Evolutionary conservation across 2,797 vertebrate species (phyloP).

Genomic region (Pelodytes ibericus): DNA sequence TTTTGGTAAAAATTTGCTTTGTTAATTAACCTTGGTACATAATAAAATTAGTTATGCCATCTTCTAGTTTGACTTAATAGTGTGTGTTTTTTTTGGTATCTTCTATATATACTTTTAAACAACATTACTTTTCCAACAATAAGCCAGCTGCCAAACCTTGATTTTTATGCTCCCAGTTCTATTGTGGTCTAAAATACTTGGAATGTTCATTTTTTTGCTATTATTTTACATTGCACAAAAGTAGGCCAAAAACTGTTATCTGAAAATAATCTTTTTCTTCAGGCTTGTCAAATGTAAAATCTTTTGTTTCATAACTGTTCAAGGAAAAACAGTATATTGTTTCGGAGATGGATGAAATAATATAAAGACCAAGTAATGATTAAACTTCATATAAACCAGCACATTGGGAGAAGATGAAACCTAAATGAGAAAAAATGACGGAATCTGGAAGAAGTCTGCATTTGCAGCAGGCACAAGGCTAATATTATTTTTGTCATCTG

Average conservation of each 20-base stretch:
- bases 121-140: slow-evolving; percentile 30
- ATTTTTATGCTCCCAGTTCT: slow-evolving; percentile 40
- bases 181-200: slow-evolving; percentile 36
- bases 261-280: not conserved
- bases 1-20: slow-evolving; percentile 49
- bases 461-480: no score
- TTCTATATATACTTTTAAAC: slow-evolving; percentile 44
- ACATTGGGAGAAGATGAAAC: no score
- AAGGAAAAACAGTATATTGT: no score
- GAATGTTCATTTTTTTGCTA: slow-evolving; percentile 29
- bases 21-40: slow-evolving; percentile 50
- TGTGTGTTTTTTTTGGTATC: slow-evolving; percentile 5
- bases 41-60: slow-evolving; percentile 49
- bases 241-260: not conserved
- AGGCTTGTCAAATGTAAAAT: no score
- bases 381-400: no score
- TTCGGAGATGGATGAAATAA: no score
- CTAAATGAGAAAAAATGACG: no score
- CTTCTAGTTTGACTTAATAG: slow-evolving; percentile 38
- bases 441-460: no score
- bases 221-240: slow-evolving; percentile 12
- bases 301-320: no score
- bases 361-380: no score
- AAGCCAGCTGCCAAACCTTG: slow-evolving; percentile 46
- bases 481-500: no score